These are phyloP conservation scores for Cathartes aura DNA, from an alignment of 2,113 vertebrate species.

Conservation along the genomic window DNA sequence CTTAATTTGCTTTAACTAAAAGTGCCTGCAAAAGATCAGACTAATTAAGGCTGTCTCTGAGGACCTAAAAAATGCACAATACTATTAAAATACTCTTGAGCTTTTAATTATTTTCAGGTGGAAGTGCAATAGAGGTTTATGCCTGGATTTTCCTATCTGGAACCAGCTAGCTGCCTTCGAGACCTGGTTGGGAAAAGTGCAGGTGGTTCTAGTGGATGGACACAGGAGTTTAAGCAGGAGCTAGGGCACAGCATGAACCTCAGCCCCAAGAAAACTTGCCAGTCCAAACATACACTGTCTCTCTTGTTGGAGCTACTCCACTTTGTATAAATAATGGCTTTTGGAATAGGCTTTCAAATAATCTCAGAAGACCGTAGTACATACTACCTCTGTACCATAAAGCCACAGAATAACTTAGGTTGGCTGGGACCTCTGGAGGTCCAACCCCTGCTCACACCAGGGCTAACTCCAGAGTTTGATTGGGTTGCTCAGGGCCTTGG, in stretches of 20 bases:
- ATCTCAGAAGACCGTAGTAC: neutral
- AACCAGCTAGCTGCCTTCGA: neutral
- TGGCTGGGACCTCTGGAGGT: neutral
- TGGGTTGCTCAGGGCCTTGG: neutral
- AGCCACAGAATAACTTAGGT: neutral
- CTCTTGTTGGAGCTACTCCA: neutral
- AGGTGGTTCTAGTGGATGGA: neutral
- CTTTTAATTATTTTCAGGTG: slow-evolving; percentile 46
- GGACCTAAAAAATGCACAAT: neutral
- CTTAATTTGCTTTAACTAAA: slow-evolving; percentile 25
- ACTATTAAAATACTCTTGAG: slow-evolving; percentile 5
- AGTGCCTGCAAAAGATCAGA: slow-evolving; percentile 30
- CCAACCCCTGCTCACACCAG: neutral
- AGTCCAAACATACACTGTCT: neutral
- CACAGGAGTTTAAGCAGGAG: neutral
- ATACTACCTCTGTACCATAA: neutral
- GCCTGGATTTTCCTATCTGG: neutral
- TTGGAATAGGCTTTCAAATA: neutral
- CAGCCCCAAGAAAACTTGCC: neutral
- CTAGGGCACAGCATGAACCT: neutral
- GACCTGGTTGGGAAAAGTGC: neutral
- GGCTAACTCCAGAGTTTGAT: neutral
- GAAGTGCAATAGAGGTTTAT: neutral
- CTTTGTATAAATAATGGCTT: neutral
- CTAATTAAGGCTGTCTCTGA: slow-evolving; percentile 23